Conservation (phyloP, 2,113 vertebrate species). For the Anthoscopus minutus region DNA sequence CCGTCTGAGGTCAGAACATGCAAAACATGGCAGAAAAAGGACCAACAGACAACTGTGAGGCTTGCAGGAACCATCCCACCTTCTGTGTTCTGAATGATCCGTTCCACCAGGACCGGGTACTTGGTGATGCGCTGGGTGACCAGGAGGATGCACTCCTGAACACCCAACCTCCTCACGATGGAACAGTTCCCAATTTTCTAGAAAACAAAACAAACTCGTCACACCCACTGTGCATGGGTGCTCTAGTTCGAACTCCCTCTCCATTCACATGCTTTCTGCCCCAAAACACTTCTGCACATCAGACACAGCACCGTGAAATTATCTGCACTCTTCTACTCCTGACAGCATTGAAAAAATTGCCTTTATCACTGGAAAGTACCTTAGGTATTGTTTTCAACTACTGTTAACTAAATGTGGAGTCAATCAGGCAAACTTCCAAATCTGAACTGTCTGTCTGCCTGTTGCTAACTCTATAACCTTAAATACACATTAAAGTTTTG, state of each 20-base stretch:
- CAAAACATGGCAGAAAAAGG: background rate
- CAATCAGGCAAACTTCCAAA: background rate
- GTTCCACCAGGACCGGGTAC: constrained; percentile 90
- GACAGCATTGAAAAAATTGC: background rate
- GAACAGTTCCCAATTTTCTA: constrained; percentile 89
- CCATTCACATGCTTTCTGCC: background rate
- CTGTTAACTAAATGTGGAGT: background rate
- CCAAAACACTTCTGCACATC: background rate
- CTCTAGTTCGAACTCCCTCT: background rate
- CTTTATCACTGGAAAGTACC: background rate
- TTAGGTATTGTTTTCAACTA: background rate
- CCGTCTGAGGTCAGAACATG: background rate
- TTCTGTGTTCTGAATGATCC: constrained; percentile 89
- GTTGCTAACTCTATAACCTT: background rate
- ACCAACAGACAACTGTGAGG: background rate
- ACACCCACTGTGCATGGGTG: background rate
- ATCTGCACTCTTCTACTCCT: background rate
- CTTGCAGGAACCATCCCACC: constrained; percentile 61
- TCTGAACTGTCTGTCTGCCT: background rate
- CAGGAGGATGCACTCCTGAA: constrained; percentile 90
- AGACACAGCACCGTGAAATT: background rate
- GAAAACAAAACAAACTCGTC: background rate
- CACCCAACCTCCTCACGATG: constrained; percentile 86
- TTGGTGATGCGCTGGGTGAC: constrained; percentile 97
- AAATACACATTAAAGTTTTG: background rate